Base-by-base conservation (phyloP, 2,113 vertebrate genomes). In the Labrus mixtus region DNA sequence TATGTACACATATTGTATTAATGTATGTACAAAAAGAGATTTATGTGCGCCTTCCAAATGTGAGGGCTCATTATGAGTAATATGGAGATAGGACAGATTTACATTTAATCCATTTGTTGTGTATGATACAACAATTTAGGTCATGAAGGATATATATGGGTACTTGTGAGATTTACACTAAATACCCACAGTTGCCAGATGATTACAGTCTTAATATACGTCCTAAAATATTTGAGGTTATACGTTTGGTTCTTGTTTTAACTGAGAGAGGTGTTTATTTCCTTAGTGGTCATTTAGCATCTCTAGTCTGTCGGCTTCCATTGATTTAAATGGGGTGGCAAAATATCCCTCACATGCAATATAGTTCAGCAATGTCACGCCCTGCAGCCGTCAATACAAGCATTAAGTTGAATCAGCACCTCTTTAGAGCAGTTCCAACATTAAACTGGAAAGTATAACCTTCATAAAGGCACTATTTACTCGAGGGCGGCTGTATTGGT, bases 1-100 rank as follows among this genome's bases (percentile, higher is more conserved):
- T 13, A n/a, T 33, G 41, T 0, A 8, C 16, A n/a, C 55, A 53
- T 68, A 45, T 53, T 64, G 65, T 41, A 62, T 59, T 41, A 55
- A 82, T 74, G 48, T 29, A 10, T 56, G 63, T n/a, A 65, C 63
- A 53, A 66, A 72, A 55, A 82, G 10, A 41, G 61, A 54, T 76
- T 25, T 69, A 53, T 70, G 36, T 41, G 15, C 7, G 13, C 43
- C 17, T 17, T 25, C 20, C 51, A 4, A 33, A 36, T 13, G 33
- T 19, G 10, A n/a, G 8, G 55, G 45, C 39, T 46, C 6, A 70
- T 16, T 39, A 37, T 53, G 3, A 43, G 7, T 11, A 17, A 29
- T 22, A 19, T 37, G 19, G 43, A 64, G 37, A 45, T 25, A 11
- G 9, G 57, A 20, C 8, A 63, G 57, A 45, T 63, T 66, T 45